Evolutionary conservation across 2,888 invertebrate species (phyloP), one percentile per base, ranked within the genome.

Genomic region (Cerastis leucographa): DNA sequence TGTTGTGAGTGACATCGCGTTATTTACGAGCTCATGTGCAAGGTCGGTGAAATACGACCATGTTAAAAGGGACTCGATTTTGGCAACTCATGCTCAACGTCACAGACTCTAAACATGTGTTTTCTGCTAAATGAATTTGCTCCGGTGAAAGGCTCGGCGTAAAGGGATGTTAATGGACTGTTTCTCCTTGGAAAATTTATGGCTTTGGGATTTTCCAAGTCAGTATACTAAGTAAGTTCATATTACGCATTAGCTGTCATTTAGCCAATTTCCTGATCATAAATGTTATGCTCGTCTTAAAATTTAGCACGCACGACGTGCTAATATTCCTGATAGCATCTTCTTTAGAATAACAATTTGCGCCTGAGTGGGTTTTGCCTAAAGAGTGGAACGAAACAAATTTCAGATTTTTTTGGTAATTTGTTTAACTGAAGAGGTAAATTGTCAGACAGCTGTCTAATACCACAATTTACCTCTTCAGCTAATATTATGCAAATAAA

Each of bases 11-110:
- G 91, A 90, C 87, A 88, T 80, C 74, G 59, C 80, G 61, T 83
- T 89, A 90, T 90, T 89, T 90, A 87, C 86, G 89, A 86, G 86
- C 76, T 78, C 82, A 84, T 74, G 69, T 81, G 75, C 91, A 91
- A 92, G 90, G 91, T 89, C 88, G 78, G 25, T 83, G 80, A 85
- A 83, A 88, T 84, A 84, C 83, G 85, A 83, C 81, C 83, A 83
- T 81, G 78, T 84, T 73, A 80, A 85, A 87, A 84, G 88, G 85
- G 72, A 85, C 65, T 76, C 46, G 22, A 54, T 85, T 89, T 86
- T 88, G 88, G 89, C 90, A 89, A 85, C 71, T 83, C 81, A 74
- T 65, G 12, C 25, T 49, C 46, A 49, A 73, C 81, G 81, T 85
- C 81, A 79, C 66, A 25, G 66, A 71, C 70, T 66, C 77, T 76